Evolutionary conservation across 2,797 vertebrate species (phyloP).

Genomic region (Sebastes steindachneri): DNA sequence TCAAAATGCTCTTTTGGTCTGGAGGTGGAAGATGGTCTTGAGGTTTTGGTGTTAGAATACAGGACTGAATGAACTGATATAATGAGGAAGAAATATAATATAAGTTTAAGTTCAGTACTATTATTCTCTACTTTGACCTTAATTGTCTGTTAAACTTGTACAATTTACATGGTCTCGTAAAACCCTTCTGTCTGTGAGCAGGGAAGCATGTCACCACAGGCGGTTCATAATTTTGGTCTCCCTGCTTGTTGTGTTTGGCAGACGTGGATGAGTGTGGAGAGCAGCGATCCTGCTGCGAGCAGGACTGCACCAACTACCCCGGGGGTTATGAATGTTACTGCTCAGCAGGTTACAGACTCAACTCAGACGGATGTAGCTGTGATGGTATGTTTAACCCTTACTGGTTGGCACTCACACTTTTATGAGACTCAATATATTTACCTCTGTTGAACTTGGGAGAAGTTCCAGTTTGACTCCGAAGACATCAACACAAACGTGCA

Average conservation of each 20-base stretch:
- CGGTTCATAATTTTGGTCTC: conserved; percentile 16
- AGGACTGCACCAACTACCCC: conserved; percentile 91
- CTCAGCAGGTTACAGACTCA: conserved; percentile 88
- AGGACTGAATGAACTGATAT: neutral
- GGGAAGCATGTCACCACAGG: neutral
- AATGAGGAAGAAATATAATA: neutral
- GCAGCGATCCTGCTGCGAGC: conserved; percentile 89
- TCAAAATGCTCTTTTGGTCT: neutral
- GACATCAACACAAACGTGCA: neutral
- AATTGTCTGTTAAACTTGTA: conserved; percentile 20
- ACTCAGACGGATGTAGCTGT: conserved; percentile 88
- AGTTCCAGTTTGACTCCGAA: neutral
- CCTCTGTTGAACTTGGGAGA: conserved; percentile 8
- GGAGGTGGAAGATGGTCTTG: neutral
- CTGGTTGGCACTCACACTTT: neutral
- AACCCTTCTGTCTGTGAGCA: neutral
- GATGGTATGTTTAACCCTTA: conserved; percentile 83
- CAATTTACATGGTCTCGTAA: conserved; percentile 18
- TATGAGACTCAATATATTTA: neutral
- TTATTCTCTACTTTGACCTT: neutral
- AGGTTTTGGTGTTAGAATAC: neutral
- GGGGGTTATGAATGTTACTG: conserved; percentile 98
- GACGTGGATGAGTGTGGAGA: conserved; percentile 90
- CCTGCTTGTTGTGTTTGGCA: conserved; percentile 67
- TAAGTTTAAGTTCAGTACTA: neutral